Evolutionary conservation across 1,140 invertebrate genomes (phyloP), one percentile per base, ranked within the genome.

Genomic region (Drosophila littoralis): DNA sequence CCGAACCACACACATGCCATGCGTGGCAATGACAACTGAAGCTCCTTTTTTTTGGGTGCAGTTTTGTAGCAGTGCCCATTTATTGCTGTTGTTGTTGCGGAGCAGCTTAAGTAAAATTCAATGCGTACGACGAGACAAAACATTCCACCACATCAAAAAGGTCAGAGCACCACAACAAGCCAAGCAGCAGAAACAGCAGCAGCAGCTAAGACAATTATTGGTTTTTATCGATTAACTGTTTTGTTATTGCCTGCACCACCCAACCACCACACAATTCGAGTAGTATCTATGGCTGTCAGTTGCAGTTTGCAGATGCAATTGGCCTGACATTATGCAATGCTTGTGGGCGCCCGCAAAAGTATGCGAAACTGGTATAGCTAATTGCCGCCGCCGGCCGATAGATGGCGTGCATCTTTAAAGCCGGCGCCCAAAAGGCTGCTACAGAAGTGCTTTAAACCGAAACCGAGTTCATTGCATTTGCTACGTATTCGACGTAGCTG

Each of bases 341-440:
- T 33, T n/a, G 35, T 12, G 48, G n/a, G n/a, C 50, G 28, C 10
- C 28, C 59, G 54, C 50, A 76, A 66, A 65, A 70, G 77, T 75
- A 63, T 74, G 71, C n/a, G n/a, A n/a, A n/a, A n/a, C n/a, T n/a
- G n/a, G n/a, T n/a, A n/a, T n/a, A n/a, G n/a, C n/a, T n/a, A n/a
- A n/a, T n/a, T n/a, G n/a, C 38, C 15, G 9, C 7, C 32, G 35
- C 28, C 12, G 36, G 10, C 38, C 48, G 13, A 6, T 55, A 22
- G 64, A 35, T 45, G 50, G 43, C 70, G 52, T 28, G 38, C 46
- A 12, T 46, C 36, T 43, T 35, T 64, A 64, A 72, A 63, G 54
- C 38, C 10, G 17, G 22, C 64, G 51, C 79, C 71, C 42, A 61
- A 81, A 86, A 86, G 82, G 51, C 57, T 70, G 77, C 81, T 42